A percentile compares a stretch with the other conserved stretches of the same genome.
These are phyloP conservation scores for Trialeurodes vaporariorum DNA, from an alignment of 1,140 invertebrate genomes.

Conservation along the genomic window DNA sequence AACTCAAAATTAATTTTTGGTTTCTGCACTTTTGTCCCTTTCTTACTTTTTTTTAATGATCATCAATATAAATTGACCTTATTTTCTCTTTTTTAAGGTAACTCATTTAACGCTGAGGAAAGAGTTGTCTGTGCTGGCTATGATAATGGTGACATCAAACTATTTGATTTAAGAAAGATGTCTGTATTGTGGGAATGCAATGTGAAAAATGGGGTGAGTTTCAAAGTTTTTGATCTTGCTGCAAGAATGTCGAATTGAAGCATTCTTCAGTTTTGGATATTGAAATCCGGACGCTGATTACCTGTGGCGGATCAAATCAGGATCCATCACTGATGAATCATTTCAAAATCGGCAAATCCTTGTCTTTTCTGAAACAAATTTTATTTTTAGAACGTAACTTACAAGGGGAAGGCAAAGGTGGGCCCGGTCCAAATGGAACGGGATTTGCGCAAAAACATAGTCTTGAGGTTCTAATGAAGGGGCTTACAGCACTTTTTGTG, in stretches of 20 bases:
- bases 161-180: slow-evolving; percentile 86
- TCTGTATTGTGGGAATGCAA: slow-evolving; percentile 80
- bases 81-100: slow-evolving; percentile 37
- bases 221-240: background rate
- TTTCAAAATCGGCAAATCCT: too few relatives aligned
- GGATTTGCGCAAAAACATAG: too few relatives aligned
- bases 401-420: too few relatives aligned
- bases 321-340: too few relatives aligned
- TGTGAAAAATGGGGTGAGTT: slow-evolving; percentile 75
- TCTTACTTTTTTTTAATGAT: background rate
- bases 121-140: slow-evolving; percentile 80
- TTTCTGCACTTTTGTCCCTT: slow-evolving; percentile 7
- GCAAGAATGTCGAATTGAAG: background rate
- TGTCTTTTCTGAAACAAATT: too few relatives aligned
- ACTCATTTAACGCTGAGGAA: slow-evolving; percentile 76
- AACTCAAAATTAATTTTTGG: slow-evolving; percentile 1
- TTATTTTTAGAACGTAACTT: too few relatives aligned
- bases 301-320: background rate
- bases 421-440: too few relatives aligned
- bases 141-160: slow-evolving; percentile 92
- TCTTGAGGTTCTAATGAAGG: too few relatives aligned
- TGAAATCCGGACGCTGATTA: background rate
- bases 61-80: slow-evolving; percentile 10
- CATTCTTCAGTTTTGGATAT: background rate
- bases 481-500: too few relatives aligned